These are phyloP conservation scores for Tachypleus tridentatus DNA, from an alignment of 1,140 invertebrate species.

Conservation along the genomic window DNA sequence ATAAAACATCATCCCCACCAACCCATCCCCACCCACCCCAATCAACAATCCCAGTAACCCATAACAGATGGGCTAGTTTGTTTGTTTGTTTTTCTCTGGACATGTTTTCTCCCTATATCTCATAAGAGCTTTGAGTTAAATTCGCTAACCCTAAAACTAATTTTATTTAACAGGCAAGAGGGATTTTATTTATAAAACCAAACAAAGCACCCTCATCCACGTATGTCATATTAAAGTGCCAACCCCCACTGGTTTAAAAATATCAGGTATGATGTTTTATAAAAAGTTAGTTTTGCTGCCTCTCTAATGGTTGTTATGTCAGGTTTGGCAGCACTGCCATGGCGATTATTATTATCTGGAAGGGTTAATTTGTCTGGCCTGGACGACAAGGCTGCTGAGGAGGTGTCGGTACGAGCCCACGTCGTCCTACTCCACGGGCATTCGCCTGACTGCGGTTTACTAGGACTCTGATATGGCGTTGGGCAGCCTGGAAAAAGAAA, in stretches of 20 bases:
- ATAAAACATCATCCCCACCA: too few species aligned
- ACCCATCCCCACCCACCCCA: too few species aligned
- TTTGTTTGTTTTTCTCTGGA: too few species aligned
- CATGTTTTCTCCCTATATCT: too few species aligned
- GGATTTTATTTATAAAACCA: too few species aligned
- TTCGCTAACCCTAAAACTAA: too few species aligned
- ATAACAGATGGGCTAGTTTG: too few species aligned
- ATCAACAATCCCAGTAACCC: too few species aligned
- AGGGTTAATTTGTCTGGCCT: not conserved
- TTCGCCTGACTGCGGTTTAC: conserved; percentile 50
- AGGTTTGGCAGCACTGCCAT: not conserved
- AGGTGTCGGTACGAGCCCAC: too few species aligned
- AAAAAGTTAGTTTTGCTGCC: conserved; percentile 3
- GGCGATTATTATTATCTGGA: not conserved
- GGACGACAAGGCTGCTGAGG: not conserved
- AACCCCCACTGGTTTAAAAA: conserved; percentile 14
- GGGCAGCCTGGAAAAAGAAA: conserved; percentile 60
- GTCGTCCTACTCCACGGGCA: too few species aligned
- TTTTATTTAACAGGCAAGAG: too few species aligned
- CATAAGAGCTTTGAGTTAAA: too few species aligned
- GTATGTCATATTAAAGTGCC: conserved; percentile 11
- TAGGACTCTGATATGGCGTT: conserved; percentile 83
- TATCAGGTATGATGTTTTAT: conserved; percentile 10
- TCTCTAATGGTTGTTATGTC: conserved; percentile 14
- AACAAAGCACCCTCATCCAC: conserved; percentile 19